Evolutionary conservation across 2,797 vertebrate genomes (phyloP).

Genomic region (Otolemur crassicaudatus): DNA sequence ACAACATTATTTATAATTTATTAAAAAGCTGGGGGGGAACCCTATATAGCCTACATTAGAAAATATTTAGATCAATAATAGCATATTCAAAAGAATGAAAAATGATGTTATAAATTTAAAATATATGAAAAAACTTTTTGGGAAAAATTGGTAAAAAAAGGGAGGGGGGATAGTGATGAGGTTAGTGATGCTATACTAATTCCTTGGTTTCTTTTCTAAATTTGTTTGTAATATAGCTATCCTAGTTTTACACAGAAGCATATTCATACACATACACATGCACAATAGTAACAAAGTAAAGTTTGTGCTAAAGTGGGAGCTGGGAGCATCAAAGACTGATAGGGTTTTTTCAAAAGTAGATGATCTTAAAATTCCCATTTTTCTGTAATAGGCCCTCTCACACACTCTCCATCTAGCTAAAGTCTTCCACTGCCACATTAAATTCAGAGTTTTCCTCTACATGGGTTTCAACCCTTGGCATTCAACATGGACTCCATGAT

Average conservation of each 20-base stretch:
- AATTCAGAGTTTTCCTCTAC: not conserved
- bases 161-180: not conserved
- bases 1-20: not conserved
- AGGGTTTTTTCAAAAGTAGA: not conserved
- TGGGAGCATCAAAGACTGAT: not conserved
- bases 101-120: slow-evolving; percentile 18
- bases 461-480: not conserved
- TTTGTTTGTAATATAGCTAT: not conserved
- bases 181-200: not conserved
- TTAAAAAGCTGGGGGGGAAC: slow-evolving; percentile 20
- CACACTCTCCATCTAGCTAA: not conserved
- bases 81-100: slow-evolving; percentile 34
- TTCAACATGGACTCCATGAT: not conserved
- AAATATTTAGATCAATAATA: not conserved
- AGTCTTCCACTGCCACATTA: not conserved
- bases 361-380: not conserved
- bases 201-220: not conserved
- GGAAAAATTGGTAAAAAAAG: not conserved
- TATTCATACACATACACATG: not conserved
- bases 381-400: not conserved
- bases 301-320: not conserved
- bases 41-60: not conserved
- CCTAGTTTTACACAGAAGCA: slow-evolving; percentile 24
- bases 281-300: slow-evolving; percentile 31
- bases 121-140: not conserved